Conservation (phyloP, 2,797 vertebrate genomes). For the Hippopotamyrus pictus region DNA sequence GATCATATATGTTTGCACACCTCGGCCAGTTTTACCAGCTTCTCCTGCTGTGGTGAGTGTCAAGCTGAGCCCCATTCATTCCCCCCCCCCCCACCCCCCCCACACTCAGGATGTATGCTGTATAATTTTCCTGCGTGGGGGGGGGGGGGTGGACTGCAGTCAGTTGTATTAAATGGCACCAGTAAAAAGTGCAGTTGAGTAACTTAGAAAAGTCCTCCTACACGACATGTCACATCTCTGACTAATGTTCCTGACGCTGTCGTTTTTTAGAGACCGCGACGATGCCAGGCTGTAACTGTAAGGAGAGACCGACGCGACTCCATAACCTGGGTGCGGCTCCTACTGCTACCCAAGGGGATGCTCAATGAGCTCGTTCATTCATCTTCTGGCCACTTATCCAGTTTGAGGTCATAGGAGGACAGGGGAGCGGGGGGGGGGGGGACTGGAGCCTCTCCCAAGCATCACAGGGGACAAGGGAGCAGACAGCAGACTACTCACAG, state of each 20-base stretch:
- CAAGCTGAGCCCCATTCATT: background rate
- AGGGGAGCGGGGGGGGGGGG: background rate
- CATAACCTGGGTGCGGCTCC: background rate
- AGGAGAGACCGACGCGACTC: background rate
- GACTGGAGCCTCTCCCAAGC: background rate
- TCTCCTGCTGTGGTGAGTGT: background rate
- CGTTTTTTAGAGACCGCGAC: background rate
- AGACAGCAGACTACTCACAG: background rate
- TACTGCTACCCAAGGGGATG: background rate
- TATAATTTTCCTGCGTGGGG: background rate
- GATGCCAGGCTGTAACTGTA: background rate
- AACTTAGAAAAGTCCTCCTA: constrained; percentile 2
- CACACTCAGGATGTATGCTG: background rate
- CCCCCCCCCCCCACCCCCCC: background rate
- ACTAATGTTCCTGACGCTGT: background rate
- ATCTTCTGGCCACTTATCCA: background rate
- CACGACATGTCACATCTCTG: constrained; percentile 4
- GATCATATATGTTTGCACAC: background rate
- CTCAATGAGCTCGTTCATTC: background rate
- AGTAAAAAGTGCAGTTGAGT: constrained; percentile 1
- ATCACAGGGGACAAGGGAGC: background rate
- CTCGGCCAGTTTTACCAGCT: background rate
- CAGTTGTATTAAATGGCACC: background rate
- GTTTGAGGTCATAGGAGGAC: background rate
- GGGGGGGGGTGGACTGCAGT: background rate